These are phyloP conservation scores for Ciconia nigra DNA, from an alignment of 2,797 vertebrate species.

Conservation along the genomic window DNA sequence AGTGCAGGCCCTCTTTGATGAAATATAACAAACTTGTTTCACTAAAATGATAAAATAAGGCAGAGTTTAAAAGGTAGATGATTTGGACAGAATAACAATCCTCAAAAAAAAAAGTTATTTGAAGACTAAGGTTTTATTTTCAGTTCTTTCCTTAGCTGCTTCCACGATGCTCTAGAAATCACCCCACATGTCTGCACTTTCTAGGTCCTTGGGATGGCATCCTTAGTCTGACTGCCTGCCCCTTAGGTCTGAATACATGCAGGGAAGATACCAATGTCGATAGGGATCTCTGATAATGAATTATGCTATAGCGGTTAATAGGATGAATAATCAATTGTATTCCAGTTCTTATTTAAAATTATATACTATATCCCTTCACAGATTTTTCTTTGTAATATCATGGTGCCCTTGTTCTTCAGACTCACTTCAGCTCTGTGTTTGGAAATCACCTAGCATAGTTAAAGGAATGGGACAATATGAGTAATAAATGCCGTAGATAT, in stretches of 20 bases:
- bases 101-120: neutral
- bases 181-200: neutral
- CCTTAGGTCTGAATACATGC: neutral
- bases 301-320: neutral
- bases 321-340: neutral
- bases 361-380: neutral
- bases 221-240: neutral
- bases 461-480: neutral
- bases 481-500: neutral
- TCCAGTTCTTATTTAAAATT: neutral
- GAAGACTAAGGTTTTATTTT: neutral
- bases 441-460: neutral
- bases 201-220: neutral
- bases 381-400: neutral
- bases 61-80: neutral
- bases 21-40: neutral
- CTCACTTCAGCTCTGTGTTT: neutral
- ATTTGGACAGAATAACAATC: neutral
- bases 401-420: neutral
- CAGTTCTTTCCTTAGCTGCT: neutral
- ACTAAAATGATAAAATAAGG: neutral
- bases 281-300: neutral
- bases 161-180: neutral
- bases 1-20: neutral
- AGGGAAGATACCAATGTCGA: neutral